Evolutionary conservation across 1,140 invertebrate genomes (phyloP).

Genomic region (Caenorhabditis brenneri): DNA sequence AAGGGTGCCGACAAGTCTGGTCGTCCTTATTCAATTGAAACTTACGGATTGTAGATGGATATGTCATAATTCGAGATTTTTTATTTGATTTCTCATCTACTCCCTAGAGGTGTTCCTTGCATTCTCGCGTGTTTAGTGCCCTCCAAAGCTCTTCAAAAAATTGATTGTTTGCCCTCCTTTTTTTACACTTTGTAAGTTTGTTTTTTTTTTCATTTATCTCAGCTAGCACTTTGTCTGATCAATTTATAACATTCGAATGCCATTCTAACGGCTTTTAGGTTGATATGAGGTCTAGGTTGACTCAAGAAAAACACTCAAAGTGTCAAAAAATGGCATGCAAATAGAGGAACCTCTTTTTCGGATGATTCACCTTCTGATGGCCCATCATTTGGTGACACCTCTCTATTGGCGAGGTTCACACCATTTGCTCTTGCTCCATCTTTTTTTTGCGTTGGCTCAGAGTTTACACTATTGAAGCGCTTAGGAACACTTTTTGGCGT

Average conservation of each 20-base stretch:
- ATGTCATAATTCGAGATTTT: slow-evolving; percentile 22
- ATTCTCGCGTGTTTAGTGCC: neutral
- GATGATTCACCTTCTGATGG: neutral
- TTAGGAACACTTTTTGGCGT: neutral
- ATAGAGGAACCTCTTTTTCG: neutral
- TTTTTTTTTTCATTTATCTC: too few species aligned
- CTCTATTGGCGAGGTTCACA: neutral
- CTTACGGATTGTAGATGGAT: neutral
- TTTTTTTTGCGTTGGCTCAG: neutral
- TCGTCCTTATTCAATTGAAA: slow-evolving; percentile 22
- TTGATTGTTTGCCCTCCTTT: too few species aligned
- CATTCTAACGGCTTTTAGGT: neutral
- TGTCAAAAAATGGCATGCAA: slow-evolving; percentile 43
- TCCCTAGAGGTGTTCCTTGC: neutral
- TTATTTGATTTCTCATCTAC: neutral
- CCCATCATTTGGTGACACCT: slow-evolving; percentile 38
- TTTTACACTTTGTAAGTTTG: too few species aligned
- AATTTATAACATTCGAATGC: neutral
- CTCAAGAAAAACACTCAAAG: slow-evolving; percentile 20
- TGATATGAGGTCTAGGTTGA: neutral
- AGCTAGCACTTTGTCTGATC: neutral
- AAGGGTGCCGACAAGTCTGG: slow-evolving; percentile 34
- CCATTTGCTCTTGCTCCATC: neutral
- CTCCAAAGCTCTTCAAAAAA: too few species aligned
- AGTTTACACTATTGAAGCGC: neutral